These are phyloP conservation scores for Leptinotarsa defecta DNA, from an alignment of 1,140 invertebrate species.

Conservation along the genomic window DNA sequence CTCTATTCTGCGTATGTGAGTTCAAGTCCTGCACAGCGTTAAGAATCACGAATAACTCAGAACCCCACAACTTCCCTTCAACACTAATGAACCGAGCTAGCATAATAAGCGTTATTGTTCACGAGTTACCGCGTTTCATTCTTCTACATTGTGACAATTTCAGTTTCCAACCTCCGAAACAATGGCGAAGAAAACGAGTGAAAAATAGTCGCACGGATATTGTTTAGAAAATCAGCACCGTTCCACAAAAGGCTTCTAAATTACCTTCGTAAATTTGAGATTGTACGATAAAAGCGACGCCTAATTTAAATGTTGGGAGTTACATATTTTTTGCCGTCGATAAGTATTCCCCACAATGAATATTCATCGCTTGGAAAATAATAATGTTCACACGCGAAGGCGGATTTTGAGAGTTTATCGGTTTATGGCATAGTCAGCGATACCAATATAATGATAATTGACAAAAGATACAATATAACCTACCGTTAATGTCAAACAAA, in stretches of 20 bases:
- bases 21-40: too few species aligned
- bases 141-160: background rate
- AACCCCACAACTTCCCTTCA: background rate
- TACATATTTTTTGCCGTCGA: conserved; percentile 1
- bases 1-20: too few species aligned
- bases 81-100: background rate
- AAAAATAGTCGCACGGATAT: background rate
- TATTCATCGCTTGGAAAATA: too few species aligned
- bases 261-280: background rate
- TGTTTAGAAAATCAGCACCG: background rate
- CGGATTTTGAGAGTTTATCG: too few species aligned
- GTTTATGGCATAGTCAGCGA: too few species aligned
- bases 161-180: background rate
- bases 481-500: too few species aligned
- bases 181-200: background rate
- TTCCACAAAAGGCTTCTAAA: conserved; percentile 1
- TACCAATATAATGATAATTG: too few species aligned
- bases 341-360: background rate
- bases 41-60: background rate
- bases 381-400: too few species aligned
- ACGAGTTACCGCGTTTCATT: background rate
- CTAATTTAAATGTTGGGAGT: background rate
- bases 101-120: background rate
- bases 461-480: too few species aligned
- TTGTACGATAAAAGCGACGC: background rate